Percentiles rank a stretch among this genome's conserved stretches.
phyloP scores from a whole-genome alignment of 2,888 invertebrate species.

The Thalpophila matura region DNA sequence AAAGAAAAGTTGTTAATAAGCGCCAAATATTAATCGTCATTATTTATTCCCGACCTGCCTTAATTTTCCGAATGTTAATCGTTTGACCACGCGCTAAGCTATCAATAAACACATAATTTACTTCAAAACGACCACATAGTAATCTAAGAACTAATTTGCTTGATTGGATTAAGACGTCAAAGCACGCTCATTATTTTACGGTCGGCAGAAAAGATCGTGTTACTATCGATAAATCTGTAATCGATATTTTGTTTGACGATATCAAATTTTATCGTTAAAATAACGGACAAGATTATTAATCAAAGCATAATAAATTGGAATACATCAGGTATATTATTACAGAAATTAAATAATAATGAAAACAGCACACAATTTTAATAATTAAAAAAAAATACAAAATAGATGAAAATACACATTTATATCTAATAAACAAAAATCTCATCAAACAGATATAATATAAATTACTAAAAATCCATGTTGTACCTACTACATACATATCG shows the following conservation, averaged over 20 bases:
- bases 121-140: slow-evolving; percentile 73
- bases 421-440: no score
- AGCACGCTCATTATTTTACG: slow-evolving; percentile 78
- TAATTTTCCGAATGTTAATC: slow-evolving; percentile 83
- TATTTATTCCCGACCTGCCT: slow-evolving; percentile 80
- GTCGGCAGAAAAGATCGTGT: slow-evolving; percentile 85
- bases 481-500: no score
- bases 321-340: neutral
- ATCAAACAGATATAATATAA: no score
- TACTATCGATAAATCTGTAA: slow-evolving; percentile 72
- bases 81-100: slow-evolving; percentile 70
- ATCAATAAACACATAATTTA: slow-evolving; percentile 78
- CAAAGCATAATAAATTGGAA: neutral
- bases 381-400: no score
- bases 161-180: slow-evolving; percentile 90
- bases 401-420: no score
- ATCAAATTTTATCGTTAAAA: slow-evolving; percentile 5
- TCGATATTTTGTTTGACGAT: slow-evolving; percentile 68
- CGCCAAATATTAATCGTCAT: slow-evolving; percentile 63
- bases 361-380: no score
- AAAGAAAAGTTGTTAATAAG: slow-evolving; percentile 46
- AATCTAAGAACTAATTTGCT: slow-evolving; percentile 83
- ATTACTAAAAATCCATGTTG: no score
- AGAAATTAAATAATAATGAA: no score
- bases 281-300: neutral